Evolutionary conservation across 2,113 vertebrate genomes (phyloP), one percentile per base, ranked within the genome.

Genomic region (Cacatua alba): DNA sequence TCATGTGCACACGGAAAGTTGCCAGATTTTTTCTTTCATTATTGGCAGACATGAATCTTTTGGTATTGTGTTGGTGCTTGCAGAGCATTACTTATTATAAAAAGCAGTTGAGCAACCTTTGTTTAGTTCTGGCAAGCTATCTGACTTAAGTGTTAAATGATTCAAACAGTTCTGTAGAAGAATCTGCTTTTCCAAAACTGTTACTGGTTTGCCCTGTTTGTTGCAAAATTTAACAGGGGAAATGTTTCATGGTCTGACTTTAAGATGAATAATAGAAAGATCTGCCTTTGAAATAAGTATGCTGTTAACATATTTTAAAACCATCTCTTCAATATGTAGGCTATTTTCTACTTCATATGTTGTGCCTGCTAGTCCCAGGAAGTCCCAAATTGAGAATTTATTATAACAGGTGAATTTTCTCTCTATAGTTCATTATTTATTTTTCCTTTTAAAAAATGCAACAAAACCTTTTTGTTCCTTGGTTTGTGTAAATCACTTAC

Each of bases 11-110:
- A 76, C 83, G 49, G 46, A 86, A 75, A 82, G 83, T 63, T 93
- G 88, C 82, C 85, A 83, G 43, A 52, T 53, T 35, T 86, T 70
- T 94, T 76, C 60, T 69, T 81, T 65, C 63, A 17, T 12, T 53
- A 23, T 60, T 92, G 83, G 80, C 86, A 92, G 74, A 68, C 62
- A 11, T 44, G 29, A 84, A 82, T 79, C 69, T 91, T 90, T 92
- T 68, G 77, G 20, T 81, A 23, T 88, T 89, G 53, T 93, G 44
- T 65, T 95, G 86, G 33, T 94, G 77, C 81, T 93, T 93, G 25
- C 57, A 37, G 41, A 59, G n/a, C 70, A 68, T 96, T 96, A 55
- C 92, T 97, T 94, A 97, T 96, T 96, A 94, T 78, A 77, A 95
- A 78, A 84, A 96, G 82, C 46, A 31, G 52, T 75, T 59, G 68